Evolutionary conservation across 2,888 invertebrate species (phyloP), one percentile per base, ranked within the genome.

Genomic region (Cremastinae sp.): DNA sequence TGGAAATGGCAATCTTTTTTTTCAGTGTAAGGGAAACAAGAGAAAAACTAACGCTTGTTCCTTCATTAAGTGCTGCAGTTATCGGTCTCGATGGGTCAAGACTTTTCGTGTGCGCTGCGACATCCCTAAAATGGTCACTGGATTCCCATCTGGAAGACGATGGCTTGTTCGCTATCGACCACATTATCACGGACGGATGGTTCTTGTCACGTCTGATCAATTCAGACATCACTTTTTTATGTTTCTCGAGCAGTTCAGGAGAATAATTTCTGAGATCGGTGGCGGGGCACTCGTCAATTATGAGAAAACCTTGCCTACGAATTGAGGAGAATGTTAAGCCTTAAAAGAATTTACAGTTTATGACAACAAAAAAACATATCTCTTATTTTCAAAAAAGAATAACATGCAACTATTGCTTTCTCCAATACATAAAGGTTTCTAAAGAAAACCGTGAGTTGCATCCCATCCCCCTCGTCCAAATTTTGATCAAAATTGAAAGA

Each of bases 111-210:
- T 95, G 95, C 70, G 92, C 91, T 12, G 95, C 95, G 3, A 98
- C 93, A 85, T 94, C 91, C 80, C 96, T 96, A 90, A 83, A 98
- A 90, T 98, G 98, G 37, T 92, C n/a, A n/a, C 91, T 72, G 94
- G 95, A 0, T 98, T 94, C 65, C 92, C 92, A 12, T 90, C 85
- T 66, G 93, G 91, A 91, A 0, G 96, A 95, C 78, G 94, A 91
- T 0, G 98, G 98, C 88, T 99, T 98, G 90, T 99, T 99, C 18
- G 98, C 95, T 72, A 98, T 94, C 2, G 98, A 98, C 99, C 99
- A 99, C 93, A 97, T 96, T 73, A 98, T 93, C 12, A 98, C 98
- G 72, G 97, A 95, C 0, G 99, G 97, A 84, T 97, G 94, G 91
- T 99, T 99, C 89, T 97, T 97, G 90, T 99, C 99, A 61, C 98